Evolutionary conservation across 2,888 invertebrate genomes (phyloP).

Genomic region (Tenthredo distinguenda): DNA sequence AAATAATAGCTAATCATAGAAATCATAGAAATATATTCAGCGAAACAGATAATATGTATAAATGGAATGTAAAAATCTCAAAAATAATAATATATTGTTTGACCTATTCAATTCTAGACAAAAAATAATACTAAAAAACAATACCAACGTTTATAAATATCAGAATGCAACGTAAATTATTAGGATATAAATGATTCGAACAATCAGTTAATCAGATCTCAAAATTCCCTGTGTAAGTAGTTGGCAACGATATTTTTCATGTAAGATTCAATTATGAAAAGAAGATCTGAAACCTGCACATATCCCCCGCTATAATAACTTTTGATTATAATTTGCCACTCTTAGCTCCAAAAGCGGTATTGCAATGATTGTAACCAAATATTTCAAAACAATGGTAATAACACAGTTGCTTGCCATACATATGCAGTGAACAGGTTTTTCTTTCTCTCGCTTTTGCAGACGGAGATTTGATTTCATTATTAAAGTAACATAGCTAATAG

Average conservation of each 20-base stretch:
- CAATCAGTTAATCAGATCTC: slow-evolving; percentile 1
- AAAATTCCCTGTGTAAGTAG: not conserved
- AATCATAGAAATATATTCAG: slow-evolving; percentile 20
- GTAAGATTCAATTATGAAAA: not conserved
- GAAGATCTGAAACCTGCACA: slow-evolving; percentile 11
- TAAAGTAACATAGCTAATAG: slow-evolving; percentile 53
- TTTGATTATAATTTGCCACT: slow-evolving; percentile 30
- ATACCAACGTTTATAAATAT: slow-evolving; percentile 28
- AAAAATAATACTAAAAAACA: slow-evolving; percentile 8
- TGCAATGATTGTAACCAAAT: slow-evolving; percentile 54
- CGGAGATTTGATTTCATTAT: slow-evolving; percentile 35
- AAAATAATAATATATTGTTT: slow-evolving; percentile 33
- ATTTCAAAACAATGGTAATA: slow-evolving; percentile 56
- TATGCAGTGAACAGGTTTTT: slow-evolving; percentile 51
- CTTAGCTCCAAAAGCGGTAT: not conserved
- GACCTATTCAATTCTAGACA: not conserved
- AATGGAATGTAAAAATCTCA: slow-evolving; percentile 55
- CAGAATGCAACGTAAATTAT: slow-evolving; percentile 17
- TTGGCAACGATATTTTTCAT: not conserved
- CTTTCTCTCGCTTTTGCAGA: slow-evolving; percentile 49
- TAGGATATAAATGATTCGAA: not conserved
- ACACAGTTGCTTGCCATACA: slow-evolving; percentile 48
- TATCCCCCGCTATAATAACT: slow-evolving; percentile 51
- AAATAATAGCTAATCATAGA: slow-evolving; percentile 20
- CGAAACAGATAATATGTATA: slow-evolving; percentile 55